Conservation (phyloP, 2,888 invertebrate genomes). For the Clostera curtula region DNA sequence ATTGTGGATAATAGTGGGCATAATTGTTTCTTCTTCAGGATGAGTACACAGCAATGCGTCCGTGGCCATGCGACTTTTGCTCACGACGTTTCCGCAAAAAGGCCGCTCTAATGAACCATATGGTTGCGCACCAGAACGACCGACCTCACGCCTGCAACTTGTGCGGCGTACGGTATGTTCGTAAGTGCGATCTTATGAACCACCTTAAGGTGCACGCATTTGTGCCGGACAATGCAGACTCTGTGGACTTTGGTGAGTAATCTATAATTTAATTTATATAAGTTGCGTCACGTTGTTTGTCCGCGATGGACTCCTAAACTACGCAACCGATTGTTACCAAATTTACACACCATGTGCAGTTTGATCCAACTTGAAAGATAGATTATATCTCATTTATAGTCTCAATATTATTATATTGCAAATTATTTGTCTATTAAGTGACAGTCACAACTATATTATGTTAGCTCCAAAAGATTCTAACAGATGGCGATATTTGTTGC, state of each 20-base stretch:
- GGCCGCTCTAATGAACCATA: conserved; percentile 88
- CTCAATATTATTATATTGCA: too few species aligned
- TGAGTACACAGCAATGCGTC: conserved; percentile 82
- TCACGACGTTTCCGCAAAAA: conserved; percentile 89
- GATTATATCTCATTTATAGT: too few species aligned
- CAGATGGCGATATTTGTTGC: too few species aligned
- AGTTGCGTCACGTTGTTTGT: not conserved
- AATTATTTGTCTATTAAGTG: too few species aligned
- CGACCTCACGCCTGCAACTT: conserved; percentile 88
- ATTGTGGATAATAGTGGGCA: too few species aligned
- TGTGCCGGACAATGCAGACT: conserved; percentile 79
- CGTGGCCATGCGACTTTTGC: conserved; percentile 91
- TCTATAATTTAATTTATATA: not conserved
- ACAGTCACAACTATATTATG: too few species aligned
- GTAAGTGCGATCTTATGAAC: conserved; percentile 87
- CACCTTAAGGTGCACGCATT: conserved; percentile 88
- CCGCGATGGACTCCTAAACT: too few species aligned
- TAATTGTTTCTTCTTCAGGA: conserved; percentile 56
- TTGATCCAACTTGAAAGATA: too few species aligned
- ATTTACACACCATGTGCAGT: too few species aligned
- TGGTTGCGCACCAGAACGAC: conserved; percentile 90
- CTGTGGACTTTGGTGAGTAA: conserved; percentile 65
- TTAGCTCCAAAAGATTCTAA: too few species aligned
- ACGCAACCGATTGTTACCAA: too few species aligned
- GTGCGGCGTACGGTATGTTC: conserved; percentile 86